Conservation (phyloP, 2,888 invertebrate genomes). For the Disparrhopalites patrizii region DNA sequence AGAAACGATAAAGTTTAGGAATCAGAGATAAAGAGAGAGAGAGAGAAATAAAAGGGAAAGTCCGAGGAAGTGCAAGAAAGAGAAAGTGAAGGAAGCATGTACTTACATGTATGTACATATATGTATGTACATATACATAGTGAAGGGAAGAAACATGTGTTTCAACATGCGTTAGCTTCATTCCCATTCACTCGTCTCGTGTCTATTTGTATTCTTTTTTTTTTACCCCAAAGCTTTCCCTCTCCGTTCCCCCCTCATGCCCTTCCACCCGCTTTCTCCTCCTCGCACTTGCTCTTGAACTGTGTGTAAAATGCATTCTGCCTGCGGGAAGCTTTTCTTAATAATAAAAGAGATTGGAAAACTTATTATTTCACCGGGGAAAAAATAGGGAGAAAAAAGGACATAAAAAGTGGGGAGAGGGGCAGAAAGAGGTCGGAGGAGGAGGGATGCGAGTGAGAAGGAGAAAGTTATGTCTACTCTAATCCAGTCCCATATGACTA, state of each 20-base stretch:
- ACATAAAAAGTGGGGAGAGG: background rate
- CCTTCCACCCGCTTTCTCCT: background rate
- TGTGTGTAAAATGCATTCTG: constrained; percentile 26
- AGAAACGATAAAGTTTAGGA: no score
- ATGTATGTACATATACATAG: background rate
- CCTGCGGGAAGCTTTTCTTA: constrained; percentile 25
- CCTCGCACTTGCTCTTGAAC: background rate
- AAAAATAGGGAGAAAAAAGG: background rate
- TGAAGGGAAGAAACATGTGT: background rate
- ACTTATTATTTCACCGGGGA: constrained; percentile 26
- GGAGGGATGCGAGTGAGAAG: background rate
- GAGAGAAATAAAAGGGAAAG: no score
- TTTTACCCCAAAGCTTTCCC: background rate
- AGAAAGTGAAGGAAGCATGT: background rate
- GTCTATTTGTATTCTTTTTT: constrained; percentile 1
- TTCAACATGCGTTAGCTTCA: constrained; percentile 6
- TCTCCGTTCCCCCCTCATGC: background rate
- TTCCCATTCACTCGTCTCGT: constrained; percentile 3
- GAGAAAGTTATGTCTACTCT: constrained; percentile 17
- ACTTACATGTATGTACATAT: background rate
- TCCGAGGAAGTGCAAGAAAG: background rate
- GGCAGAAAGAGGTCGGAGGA: background rate
- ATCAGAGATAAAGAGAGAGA: no score
- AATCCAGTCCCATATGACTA: constrained; percentile 9
- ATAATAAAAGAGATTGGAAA: constrained; percentile 27